Evolutionary conservation across 53 echinoderm and acorn worm species (phyloP), one percentile per base, ranked within the genome.

Genomic region (Holothuria scabra): DNA sequence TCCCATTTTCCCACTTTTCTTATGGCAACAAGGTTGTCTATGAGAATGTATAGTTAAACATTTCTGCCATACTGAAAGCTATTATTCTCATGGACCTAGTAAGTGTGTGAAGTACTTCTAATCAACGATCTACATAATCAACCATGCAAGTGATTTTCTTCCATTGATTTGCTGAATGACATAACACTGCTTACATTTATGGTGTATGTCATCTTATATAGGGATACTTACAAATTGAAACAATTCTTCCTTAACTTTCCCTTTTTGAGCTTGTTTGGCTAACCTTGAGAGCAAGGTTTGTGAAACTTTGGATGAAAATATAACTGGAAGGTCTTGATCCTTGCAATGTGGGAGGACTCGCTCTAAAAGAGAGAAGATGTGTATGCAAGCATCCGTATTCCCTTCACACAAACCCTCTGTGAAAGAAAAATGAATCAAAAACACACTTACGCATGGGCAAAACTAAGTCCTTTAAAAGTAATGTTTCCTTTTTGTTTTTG

Each of bases 331-430:
- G 72, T 48, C 37, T 44, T 72, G 44, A 13, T 72, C 72, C 24
- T 28, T 48, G 10, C 72, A 72, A 48, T 72, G 72, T 46, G 72
- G 72, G 13, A 72, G 72, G 13, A 72, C 46, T 23, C 72, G 72
- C 23, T 72, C 72, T 6, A 72, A 46, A 7, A 72, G 19, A 14
- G 23, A 46, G 16, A 72, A 72, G 44, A 72, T 46, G 72, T 72
- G 72, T 19, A 72, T 48, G 23, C 72, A 72, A 6, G 72, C 44
- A 26, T 41, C 44, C 9, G 46, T 10, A 21, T 24, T 24, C 12
- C 28, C 46, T 25, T 46, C 46, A 57, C 79, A 79, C 22, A 57
- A 37, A 8, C 79, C 79, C 52, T 59, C 57, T 79, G 56, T 31
- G 33, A 24, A 26, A 9, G 22, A 13, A 65, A 79, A 79, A 25